Conservation (phyloP, 2,888 invertebrate species). For the Zeuzera pyrina region DNA sequence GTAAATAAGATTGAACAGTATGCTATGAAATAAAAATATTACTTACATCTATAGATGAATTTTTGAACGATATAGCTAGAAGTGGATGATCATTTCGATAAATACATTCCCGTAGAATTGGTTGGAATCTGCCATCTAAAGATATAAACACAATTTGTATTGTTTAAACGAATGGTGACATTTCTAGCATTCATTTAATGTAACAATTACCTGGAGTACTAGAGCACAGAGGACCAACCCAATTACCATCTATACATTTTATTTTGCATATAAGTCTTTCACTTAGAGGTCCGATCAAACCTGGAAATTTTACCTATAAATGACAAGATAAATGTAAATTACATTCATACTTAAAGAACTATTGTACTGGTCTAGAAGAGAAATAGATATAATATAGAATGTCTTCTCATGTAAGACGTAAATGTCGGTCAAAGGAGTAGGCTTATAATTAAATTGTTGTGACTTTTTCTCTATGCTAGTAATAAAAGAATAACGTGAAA, state of each 20-base stretch:
- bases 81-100: slow-evolving; percentile 80
- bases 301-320: slow-evolving; percentile 80
- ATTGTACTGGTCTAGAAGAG: too few species aligned
- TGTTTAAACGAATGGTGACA: neutral
- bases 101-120: slow-evolving; percentile 81
- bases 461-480: too few species aligned
- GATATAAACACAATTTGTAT: slow-evolving; percentile 11
- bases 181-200: neutral
- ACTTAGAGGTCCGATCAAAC: slow-evolving; percentile 81
- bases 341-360: too few species aligned
- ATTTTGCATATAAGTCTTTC: slow-evolving; percentile 86
- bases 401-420: too few species aligned
- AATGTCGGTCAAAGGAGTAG: too few species aligned
- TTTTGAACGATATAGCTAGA: slow-evolving; percentile 81
- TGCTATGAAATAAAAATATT: neutral
- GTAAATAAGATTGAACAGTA: slow-evolving; percentile 6
- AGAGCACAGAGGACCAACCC: slow-evolving; percentile 88
- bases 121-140: slow-evolving; percentile 84
- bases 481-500: too few species aligned
- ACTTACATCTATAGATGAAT: slow-evolving; percentile 81
- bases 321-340: slow-evolving; percentile 7
- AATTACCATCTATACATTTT: slow-evolving; percentile 87
- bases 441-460: too few species aligned
- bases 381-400: too few species aligned
- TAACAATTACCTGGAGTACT: slow-evolving; percentile 78